A percentile compares a stretch with the other conserved stretches of the same genome.
phyloP scores from a whole-genome alignment of 2,113 vertebrate genomes.

The Boleophthalmus pectinirostris region DNA sequence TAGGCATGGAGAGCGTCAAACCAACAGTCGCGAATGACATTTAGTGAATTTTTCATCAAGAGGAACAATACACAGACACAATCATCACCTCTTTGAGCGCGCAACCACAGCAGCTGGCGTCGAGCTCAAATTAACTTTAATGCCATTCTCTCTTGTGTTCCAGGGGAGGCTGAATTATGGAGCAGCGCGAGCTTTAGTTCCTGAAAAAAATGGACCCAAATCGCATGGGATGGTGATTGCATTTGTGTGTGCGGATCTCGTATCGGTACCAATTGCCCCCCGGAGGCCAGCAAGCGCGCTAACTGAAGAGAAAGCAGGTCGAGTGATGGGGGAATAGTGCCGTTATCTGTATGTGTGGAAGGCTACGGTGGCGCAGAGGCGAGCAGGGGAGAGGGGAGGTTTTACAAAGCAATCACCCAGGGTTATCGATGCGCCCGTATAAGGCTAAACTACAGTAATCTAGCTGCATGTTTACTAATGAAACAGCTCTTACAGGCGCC shows the following conservation, averaged over 20 bases:
- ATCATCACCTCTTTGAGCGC: slow-evolving; percentile 43
- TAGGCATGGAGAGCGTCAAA: slow-evolving; percentile 23
- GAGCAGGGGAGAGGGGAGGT: slow-evolving; percentile 33
- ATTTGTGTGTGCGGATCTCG: slow-evolving; percentile 59
- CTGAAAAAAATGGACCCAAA: slow-evolving; percentile 48
- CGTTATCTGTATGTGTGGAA: slow-evolving; percentile 64
- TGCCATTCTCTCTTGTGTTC: slow-evolving; percentile 63
- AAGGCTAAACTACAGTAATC: slow-evolving; percentile 63
- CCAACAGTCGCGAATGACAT: slow-evolving; percentile 27
- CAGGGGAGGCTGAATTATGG: slow-evolving; percentile 58
- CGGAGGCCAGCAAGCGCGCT: slow-evolving; percentile 51
- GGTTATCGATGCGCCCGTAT: slow-evolving; percentile 49
- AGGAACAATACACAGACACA: slow-evolving; percentile 27
- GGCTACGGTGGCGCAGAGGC: slow-evolving; percentile 45
- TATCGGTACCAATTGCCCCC: slow-evolving; percentile 69
- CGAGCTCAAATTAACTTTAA: slow-evolving; percentile 60
- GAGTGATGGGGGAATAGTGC: slow-evolving; percentile 65
- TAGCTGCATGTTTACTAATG: slow-evolving; percentile 66
- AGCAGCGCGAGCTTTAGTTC: slow-evolving; percentile 55
- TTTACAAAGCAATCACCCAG: slow-evolving; percentile 65
- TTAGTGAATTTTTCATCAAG: slow-evolving; percentile 30
- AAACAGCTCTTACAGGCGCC: slow-evolving; percentile 49
- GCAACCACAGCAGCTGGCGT: slow-evolving; percentile 46
- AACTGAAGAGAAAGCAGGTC: slow-evolving; percentile 72
- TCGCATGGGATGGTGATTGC: slow-evolving; percentile 62